A percentile compares a stretch with the other conserved stretches of the same genome.
phyloP scores from a whole-genome alignment of 2,797 vertebrate species.

The Channallabes apus region DNA sequence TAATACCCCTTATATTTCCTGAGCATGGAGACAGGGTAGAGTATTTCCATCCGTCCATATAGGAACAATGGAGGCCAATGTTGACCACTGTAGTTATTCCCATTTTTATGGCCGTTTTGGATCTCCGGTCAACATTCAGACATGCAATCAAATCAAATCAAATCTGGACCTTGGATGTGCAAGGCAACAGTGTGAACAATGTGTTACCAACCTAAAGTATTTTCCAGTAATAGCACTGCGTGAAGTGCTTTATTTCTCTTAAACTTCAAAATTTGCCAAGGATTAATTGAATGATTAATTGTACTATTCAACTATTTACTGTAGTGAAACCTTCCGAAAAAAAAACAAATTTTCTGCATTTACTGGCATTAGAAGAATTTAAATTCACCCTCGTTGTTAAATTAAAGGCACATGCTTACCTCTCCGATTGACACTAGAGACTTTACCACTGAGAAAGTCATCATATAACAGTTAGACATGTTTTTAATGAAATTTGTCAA shows the following conservation, averaged over 20 bases:
- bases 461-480: no score
- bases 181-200: background rate
- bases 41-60: no score
- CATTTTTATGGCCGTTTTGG: no score
- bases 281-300: background rate
- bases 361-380: background rate
- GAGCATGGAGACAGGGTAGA: background rate
- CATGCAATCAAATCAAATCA: no score
- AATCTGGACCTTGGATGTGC: no score
- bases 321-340: background rate
- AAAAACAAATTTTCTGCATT: background rate
- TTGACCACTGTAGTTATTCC: no score
- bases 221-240: background rate
- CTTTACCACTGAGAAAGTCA: background rate
- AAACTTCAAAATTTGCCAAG: background rate
- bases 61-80: no score
- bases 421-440: background rate
- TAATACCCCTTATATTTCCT: background rate
- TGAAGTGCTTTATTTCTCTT: background rate
- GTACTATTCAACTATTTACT: background rate
- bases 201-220: background rate
- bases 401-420: background rate
- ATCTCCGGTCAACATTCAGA: no score
- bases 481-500: background rate
- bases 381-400: background rate